phyloP scores from a whole-genome alignment of 2,113 vertebrate genomes.

The Ochotona curzoniae region DNA sequence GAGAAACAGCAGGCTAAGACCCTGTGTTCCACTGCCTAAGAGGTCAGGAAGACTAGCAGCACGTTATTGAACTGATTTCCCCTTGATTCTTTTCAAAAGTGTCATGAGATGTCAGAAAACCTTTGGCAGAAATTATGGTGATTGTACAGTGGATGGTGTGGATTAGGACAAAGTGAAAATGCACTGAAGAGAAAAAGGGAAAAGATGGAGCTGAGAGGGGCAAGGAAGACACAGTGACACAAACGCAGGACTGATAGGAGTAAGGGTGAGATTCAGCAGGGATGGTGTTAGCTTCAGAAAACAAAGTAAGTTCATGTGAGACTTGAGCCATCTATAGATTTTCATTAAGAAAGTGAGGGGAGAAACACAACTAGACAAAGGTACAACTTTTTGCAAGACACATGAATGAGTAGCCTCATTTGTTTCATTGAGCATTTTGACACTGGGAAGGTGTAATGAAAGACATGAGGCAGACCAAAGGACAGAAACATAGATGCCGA shows the following conservation, averaged over 20 bases:
- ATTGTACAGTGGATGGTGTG: not conserved
- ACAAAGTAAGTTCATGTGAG: not conserved
- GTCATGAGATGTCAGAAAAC: not conserved
- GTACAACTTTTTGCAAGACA: not conserved
- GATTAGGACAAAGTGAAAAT: not conserved
- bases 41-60: not conserved
- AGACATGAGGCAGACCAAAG: not conserved
- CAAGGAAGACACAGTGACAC: not conserved
- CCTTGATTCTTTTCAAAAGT: constrained; percentile 24
- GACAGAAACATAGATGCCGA: not conserved
- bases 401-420: not conserved
- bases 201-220: not conserved
- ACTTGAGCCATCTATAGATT: not conserved
- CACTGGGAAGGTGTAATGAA: not conserved
- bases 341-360: not conserved
- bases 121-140: not conserved
- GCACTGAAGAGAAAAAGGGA: not conserved
- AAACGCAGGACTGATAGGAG: not conserved
- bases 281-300: not conserved
- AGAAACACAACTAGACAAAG: not conserved
- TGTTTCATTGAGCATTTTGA: not conserved
- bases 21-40: not conserved
- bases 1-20: not conserved
- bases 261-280: not conserved
- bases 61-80: constrained; percentile 36